Evolutionary conservation across 64 coral and sea anemone genomes (phyloP), one percentile per base, ranked within the genome.

Genomic region (Stichodactyla mertensii): DNA sequence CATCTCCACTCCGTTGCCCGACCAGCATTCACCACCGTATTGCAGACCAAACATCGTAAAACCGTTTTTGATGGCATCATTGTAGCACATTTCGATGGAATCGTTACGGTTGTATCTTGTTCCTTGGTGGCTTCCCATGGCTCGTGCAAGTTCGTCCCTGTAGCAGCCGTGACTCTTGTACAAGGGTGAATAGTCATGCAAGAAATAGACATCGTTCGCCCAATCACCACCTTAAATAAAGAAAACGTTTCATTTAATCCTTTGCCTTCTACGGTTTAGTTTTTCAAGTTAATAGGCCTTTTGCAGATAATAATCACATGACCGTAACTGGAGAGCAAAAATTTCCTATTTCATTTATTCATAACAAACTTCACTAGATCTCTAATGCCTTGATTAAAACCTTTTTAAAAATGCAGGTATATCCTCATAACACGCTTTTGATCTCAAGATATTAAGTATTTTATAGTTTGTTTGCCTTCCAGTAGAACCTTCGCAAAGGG

Each of bases 11-110:
- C 53, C 83, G 0, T 80, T 55, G 64, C 88, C 88, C 7, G 82
- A 86, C 79, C 84, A 85, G 61, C 92, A 93, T 84, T 86, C 85
- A 6, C 56, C 85, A 12, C 77, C 55, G 67, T 86, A 19, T 83
- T 93, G 92, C 59, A 89, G 22, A 55, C 60, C 87, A 71, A 93
- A 89, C 82, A 86, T 60, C 4, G 53, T 86, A 71, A 78, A 90
- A 51, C 83, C 89, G 80, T 52, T 60, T 52, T 31, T 79, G 16
- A 59, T 77, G 36, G 89, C 71, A 60, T 90, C 89, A 57, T 81
- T 52, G 27, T 78, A 78, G 16, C 87, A 88, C 77, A 79, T 88
- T 22, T 88, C 55, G 57, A 88, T 88, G 36, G 87, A 54, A 62
- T 81, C 56, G 57, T 88, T 88, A 13, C 87, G 87, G 15, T 80